phyloP scores from a whole-genome alignment of 2,797 vertebrate species.

The Arremon brunneinucha region DNA sequence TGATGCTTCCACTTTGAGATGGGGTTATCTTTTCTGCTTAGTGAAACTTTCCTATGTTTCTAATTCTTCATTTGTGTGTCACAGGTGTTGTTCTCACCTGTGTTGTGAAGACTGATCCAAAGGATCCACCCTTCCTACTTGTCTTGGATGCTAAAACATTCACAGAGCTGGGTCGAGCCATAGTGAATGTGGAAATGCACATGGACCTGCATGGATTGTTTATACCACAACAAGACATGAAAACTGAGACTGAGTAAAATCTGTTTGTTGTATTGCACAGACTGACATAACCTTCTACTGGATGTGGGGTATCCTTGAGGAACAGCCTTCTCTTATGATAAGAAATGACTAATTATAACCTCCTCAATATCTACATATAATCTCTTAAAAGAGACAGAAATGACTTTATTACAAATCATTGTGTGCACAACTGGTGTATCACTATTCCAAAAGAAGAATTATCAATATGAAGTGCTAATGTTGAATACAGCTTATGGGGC shows the following conservation, averaged over 20 bases:
- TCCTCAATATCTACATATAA: not conserved
- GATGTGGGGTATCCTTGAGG: not conserved
- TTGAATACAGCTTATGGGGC: not conserved
- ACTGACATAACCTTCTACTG: not conserved
- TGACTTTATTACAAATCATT: not conserved
- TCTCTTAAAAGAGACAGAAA: not conserved
- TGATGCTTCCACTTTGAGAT: not conserved
- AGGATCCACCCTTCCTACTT: conserved; percentile 81
- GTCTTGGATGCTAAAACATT: conserved; percentile 88
- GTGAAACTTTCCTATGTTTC: not conserved
- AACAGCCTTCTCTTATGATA: not conserved
- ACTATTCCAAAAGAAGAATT: not conserved
- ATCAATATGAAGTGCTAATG: not conserved
- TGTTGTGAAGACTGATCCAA: conserved; percentile 77
- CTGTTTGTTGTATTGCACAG: not conserved
- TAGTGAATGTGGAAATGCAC: conserved; percentile 75
- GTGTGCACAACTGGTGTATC: not conserved
- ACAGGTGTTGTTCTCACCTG: conserved; percentile 84
- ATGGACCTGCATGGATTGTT: conserved; percentile 90
- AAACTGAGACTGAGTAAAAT: conserved; percentile 10
- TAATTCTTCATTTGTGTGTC: not conserved
- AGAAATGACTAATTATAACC: not conserved
- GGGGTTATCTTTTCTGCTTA: not conserved
- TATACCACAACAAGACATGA: conserved; percentile 70
- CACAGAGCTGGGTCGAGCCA: conserved; percentile 86